Evolutionary conservation across 1,140 invertebrate genomes (phyloP), one percentile per base, ranked within the genome.

Genomic region (Cydia splendana): DNA sequence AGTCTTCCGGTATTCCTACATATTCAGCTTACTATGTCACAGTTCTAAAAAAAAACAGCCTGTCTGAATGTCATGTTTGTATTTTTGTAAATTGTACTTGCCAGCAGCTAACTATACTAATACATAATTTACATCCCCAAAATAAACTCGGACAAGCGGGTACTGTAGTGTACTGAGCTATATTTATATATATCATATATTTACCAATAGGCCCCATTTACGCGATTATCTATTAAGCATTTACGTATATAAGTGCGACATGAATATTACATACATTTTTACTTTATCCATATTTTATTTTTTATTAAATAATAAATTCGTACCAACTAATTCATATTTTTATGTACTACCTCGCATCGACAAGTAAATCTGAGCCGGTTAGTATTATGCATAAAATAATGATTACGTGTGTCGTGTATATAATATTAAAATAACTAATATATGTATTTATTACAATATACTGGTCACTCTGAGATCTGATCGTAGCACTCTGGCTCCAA

Each of bases 381-480:
- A 48, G 57, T 62, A 62, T 77, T 79, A 88, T 83, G 81, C 83
- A 84, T 80, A 81, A 79, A 85, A 85, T 78, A 79, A 87, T 81
- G 80, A 81, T 80, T 82, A 81, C 80, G n/a, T n/a, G n/a, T n/a
- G n/a, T 84, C 81, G 83, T 83, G 80, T 78, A 80, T 77, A 75
- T 80, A 81, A 75, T 81, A 75, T 80, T 78, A 78, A 79, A 80
- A 71, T 81, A 81, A 78, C 78, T 79, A 77, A 20, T 80, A 80
- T 75, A 24, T 24, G 24, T 24, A 82, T 77, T 42, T 78, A 82
- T 81, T 82, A 82, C 78, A 82, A 85, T 88, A 92, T 92, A 92
- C 89, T 91, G 90, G 89, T 92, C 89, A 78, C 87, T 88, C 83
- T 91, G 90, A 92, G 90, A 92, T 92, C 90, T 88, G 84, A 82